A percentile compares a stretch with the other conserved stretches of the same genome.
Conservation (phyloP, 2,888 invertebrate species). For the Metacarcinus magister region DNA sequence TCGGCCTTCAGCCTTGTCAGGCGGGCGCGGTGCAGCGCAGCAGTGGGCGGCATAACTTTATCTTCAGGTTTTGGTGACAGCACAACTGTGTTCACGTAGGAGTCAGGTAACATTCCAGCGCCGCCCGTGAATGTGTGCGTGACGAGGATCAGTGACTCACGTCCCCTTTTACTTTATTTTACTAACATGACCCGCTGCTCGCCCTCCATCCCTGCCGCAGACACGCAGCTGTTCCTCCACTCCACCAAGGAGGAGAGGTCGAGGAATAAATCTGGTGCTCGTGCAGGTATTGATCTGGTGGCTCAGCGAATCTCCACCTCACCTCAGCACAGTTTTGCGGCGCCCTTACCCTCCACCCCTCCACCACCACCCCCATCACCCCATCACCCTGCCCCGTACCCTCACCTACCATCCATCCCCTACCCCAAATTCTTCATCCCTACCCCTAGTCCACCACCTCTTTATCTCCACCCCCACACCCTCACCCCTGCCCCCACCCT, state of each 20-base stretch:
- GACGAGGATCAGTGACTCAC: not conserved
- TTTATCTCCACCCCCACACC: not conserved
- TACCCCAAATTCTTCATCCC: constrained; percentile 1
- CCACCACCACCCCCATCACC: not conserved
- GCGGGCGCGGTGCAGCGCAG: not conserved
- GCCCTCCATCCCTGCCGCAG: not conserved
- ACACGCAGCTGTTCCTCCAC: constrained; percentile 32
- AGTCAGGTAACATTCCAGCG: not conserved
- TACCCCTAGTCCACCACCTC: not conserved
- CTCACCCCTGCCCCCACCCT: not conserved
- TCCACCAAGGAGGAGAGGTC: not conserved
- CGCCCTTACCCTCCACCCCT: not conserved
- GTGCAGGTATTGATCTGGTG: constrained; percentile 43
- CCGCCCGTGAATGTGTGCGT: not conserved
- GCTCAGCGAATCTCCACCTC: constrained; percentile 46
- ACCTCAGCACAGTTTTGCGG: constrained; percentile 45
- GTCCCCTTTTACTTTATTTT: not conserved
- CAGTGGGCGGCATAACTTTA: no score
- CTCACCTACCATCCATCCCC: not conserved
- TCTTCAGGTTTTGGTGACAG: not conserved
- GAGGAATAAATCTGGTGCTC: constrained; percentile 37
- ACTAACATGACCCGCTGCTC: not conserved
- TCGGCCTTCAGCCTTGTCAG: no score
- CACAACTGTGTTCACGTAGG: not conserved
- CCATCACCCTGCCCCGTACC: not conserved